Evolutionary conservation across 2,888 invertebrate species (phyloP), one percentile per base, ranked within the genome.

Genomic region (Cosmia pyralina): DNA sequence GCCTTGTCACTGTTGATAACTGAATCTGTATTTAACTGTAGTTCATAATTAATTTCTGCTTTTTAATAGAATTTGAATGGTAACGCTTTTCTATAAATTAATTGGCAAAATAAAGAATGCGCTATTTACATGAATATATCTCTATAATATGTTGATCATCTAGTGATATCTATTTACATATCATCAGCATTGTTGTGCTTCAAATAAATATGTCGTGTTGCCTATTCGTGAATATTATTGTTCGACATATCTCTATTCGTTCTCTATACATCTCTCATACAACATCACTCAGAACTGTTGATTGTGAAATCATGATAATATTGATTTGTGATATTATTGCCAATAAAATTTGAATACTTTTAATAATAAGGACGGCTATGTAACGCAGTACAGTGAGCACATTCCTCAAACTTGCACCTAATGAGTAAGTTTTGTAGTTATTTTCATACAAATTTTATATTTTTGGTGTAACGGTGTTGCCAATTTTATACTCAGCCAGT

Each of bases 101-200:
- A 28, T 59, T 66, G 3, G 38, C 58, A 59, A 17, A 28, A 46
- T n/a, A 15, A 44, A 69, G 28, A 65, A 50, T 28, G 62, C 72
- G 76, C 70, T 85, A 75, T 88, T 81, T 79, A 81, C 85, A 58
- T 59, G 75, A 77, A 85, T 63, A 8, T 19, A 19, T 34, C 34
- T 22, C 11, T 62, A 58, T 48, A 63, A 2, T 55, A 83, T 76
- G 88, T 90, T 88, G 84, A 84, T 89, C 88, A 88, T 90, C 82
- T 90, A 91, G 89, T 92, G 88, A 91, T 94, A 94, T 91, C 90
- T 92, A 89, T 90, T 89, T 79, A 96, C 95, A 95, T 95, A 95
- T 95, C 95, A 95, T 94, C 93, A 82, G 92, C 94, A 92, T 95
- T 94, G 94, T 95, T 95, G 93, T 90, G 94, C 94, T 95, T 94